Base-by-base conservation (phyloP, 2,888 invertebrate genomes). In the Heliconius sara region DNA sequence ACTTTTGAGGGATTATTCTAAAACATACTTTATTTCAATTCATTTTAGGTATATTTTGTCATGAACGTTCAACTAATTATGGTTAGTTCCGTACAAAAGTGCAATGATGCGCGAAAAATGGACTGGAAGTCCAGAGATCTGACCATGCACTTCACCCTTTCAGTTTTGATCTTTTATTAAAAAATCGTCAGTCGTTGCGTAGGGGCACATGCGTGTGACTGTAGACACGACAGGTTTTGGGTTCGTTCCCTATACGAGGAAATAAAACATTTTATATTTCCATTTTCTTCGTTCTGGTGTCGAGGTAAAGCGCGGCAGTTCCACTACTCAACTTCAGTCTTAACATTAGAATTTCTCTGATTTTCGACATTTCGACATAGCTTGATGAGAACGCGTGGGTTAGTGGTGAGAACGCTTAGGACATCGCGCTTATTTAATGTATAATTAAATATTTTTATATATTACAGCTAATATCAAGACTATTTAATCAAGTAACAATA, bases 71-170 rank as follows among this genome's bases (percentile, higher is more conserved):
- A 80, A 76, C 73, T 84, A 85, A 86, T 85, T 82, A 79, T 78
- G 83, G 81, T 81, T 81, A 76, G 81, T 83, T 83, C 82, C 83
- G 81, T 43, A 79, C 85, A 87, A 80, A 88, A 84, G 89, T 73
- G 86, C 91, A 89, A 39, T 89, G 92, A 87, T 78, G 90, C 91
- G 89, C 88, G 90, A 89, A 88, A 87, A 90, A 89, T 89, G 88
- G 85, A 77, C 79, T 91, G 92, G 88, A 91, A 89, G 89, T 93
- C 90, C 93, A 92, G 87, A 85, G 81, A 80, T 81, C 82, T 83
- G 83, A 76, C 79, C 76, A 83, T 80, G 78, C 80, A 79, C 76
- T 77, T 57, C 83, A 83, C 86, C 84, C 85, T 27, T 84, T 25
- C 27, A 52, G 71, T 89, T 84, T 92, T 92, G 92, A 89, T 90